Percentiles rank a stretch among this genome's conserved stretches.
phyloP scores from a whole-genome alignment of 2,797 vertebrate genomes.

The Anableps anableps region DNA sequence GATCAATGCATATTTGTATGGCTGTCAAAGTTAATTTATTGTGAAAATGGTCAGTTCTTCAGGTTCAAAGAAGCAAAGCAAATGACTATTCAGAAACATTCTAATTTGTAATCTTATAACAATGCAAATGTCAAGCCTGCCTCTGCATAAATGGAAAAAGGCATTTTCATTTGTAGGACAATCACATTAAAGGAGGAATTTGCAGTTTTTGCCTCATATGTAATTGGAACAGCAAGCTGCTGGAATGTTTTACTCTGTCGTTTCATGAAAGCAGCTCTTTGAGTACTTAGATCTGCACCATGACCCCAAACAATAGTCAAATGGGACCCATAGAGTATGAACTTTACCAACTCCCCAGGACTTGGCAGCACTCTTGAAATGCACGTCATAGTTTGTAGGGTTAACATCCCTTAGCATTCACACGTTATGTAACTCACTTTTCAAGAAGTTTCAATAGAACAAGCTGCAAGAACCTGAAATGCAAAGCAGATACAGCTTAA shows the following conservation, averaged over 20 bases:
- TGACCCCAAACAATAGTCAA: conserved; percentile 63
- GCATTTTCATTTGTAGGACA: conserved; percentile 11
- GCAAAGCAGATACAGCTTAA: conserved; percentile 21
- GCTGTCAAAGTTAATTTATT: conserved; percentile 50
- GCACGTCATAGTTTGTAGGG: conserved; percentile 27
- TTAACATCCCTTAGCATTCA: conserved; percentile 30
- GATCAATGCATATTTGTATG: conserved; percentile 41
- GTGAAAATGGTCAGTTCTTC: conserved; percentile 23
- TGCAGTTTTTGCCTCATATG: conserved; percentile 19
- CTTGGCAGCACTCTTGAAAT: conserved; percentile 53
- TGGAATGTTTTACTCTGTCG: conserved; percentile 47
- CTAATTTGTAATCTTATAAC: conserved; percentile 26
- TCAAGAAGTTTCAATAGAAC: conserved; percentile 25
- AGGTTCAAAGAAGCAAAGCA: conserved; percentile 35
- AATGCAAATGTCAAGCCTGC: conserved; percentile 27
- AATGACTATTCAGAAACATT: conserved; percentile 9
- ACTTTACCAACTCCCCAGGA: conserved; percentile 18
- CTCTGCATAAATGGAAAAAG: conserved; percentile 28
- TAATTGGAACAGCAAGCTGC: conserved; percentile 51
- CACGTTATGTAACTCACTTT: conserved; percentile 54
- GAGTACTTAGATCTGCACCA: conserved; percentile 47
- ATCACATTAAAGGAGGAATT: conserved; percentile 29
- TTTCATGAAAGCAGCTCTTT: conserved; percentile 69
- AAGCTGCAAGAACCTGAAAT: neutral
- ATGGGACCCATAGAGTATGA: conserved; percentile 39